Evolutionary conservation across 2,797 vertebrate species (phyloP).

Genomic region (Spinus olivaceus): DNA sequence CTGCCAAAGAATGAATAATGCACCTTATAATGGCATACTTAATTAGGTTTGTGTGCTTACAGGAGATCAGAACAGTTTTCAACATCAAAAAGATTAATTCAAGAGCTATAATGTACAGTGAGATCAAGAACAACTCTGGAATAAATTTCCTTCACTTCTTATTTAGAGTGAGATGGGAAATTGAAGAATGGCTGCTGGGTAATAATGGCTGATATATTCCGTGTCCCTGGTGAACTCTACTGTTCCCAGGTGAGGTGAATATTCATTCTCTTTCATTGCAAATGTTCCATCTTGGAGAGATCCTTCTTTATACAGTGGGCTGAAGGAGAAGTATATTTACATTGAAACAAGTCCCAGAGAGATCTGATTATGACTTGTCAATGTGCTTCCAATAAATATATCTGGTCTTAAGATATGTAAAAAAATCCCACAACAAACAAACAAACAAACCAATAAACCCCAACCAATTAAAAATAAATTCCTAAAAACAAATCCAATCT

Average conservation of each 20-base stretch:
- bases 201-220: background rate
- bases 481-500: background rate
- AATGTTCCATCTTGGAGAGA: background rate
- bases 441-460: fast-evolving
- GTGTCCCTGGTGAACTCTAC: background rate
- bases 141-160: background rate
- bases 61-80: background rate
- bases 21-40: background rate
- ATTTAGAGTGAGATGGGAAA: background rate
- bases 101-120: background rate
- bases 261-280: background rate
- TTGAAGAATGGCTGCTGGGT: background rate
- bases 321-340: background rate
- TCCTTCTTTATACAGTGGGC: background rate
- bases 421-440: background rate
- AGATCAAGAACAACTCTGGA: background rate
- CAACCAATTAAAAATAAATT: background rate
- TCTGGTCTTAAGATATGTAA: background rate
- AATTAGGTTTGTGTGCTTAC: background rate
- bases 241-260: background rate
- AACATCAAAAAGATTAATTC: background rate
- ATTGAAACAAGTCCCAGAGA: background rate
- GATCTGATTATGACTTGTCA: background rate
- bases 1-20: background rate
- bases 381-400: background rate